phyloP scores from a whole-genome alignment of 2,113 vertebrate genomes.

The Sapayoa aenigma region DNA sequence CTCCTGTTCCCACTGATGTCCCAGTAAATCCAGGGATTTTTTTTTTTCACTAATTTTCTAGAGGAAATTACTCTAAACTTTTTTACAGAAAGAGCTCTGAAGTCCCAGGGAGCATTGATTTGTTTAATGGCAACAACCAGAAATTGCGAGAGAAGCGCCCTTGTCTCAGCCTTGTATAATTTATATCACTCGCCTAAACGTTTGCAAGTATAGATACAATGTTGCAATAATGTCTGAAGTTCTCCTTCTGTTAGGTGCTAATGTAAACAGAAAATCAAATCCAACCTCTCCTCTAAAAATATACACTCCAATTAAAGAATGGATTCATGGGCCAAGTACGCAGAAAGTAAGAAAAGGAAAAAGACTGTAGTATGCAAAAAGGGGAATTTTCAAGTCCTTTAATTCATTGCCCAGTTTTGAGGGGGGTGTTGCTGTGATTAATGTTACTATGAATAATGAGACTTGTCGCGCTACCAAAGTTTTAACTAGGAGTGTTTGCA shows the following conservation, averaged over 20 bases:
- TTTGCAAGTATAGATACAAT: not conserved
- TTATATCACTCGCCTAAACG: not conserved
- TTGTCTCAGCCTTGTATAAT: not conserved
- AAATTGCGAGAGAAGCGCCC: rapidly evolving
- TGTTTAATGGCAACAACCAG: not conserved
- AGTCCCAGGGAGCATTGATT: not conserved
- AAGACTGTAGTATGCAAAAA: not conserved
- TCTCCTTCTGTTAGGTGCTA: not conserved
- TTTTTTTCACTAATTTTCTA: not conserved
- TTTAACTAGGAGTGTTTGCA: not conserved
- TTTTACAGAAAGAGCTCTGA: not conserved
- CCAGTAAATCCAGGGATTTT: not conserved
- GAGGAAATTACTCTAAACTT: not conserved
- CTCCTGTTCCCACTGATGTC: not conserved
- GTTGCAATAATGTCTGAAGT: not conserved
- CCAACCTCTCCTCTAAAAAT: not conserved
- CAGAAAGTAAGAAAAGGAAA: not conserved
- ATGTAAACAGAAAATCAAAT: not conserved
- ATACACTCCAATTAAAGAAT: not conserved
- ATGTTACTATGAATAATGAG: not conserved
- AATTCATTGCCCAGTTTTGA: not conserved
- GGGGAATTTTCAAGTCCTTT: not conserved
- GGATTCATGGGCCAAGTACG: not conserved
- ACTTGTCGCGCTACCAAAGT: not conserved
- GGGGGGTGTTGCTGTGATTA: not conserved